A percentile compares a stretch with the other conserved stretches of the same genome.
Evolutionary conservation across 1,140 invertebrate species (phyloP).

Genomic region (Drosophila tristis): DNA sequence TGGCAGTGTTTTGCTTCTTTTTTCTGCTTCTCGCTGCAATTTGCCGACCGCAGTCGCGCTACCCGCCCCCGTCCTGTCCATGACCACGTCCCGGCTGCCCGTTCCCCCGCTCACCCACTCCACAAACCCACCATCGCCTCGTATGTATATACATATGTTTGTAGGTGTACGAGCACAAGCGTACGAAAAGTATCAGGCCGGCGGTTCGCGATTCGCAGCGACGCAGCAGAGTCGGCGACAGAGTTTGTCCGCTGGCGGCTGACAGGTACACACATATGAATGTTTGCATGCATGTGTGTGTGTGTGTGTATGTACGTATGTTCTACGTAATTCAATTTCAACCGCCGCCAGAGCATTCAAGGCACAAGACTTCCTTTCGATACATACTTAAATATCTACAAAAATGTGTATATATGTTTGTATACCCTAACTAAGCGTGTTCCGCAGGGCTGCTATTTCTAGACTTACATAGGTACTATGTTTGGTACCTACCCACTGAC

Average conservation of each 20-base stretch:
- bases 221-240: constrained; percentile 8
- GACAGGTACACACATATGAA: constrained; percentile 32
- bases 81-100: no score
- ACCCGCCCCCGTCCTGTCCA: constrained; percentile 8
- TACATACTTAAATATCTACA: constrained; percentile 8
- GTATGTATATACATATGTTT: constrained; percentile 7
- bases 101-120: no score
- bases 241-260: constrained; percentile 40
- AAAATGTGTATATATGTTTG: constrained; percentile 1
- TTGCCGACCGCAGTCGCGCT: constrained; percentile 42
- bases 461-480: neutral
- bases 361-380: constrained; percentile 23
- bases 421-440: constrained; percentile 1
- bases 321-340: constrained; percentile 53
- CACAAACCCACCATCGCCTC: no score
- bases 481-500: constrained; percentile 73
- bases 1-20: constrained; percentile 48
- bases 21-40: constrained; percentile 54
- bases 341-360: constrained; percentile 18
- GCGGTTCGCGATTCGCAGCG: constrained; percentile 30
- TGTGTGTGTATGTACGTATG: constrained; percentile 7
- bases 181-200: constrained; percentile 55
- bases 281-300: neutral
- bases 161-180: constrained; percentile 34
- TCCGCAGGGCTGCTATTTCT: constrained; percentile 15